Evolutionary conservation across 1,140 invertebrate species (phyloP).

Genomic region (Liolophura sinensis): DNA sequence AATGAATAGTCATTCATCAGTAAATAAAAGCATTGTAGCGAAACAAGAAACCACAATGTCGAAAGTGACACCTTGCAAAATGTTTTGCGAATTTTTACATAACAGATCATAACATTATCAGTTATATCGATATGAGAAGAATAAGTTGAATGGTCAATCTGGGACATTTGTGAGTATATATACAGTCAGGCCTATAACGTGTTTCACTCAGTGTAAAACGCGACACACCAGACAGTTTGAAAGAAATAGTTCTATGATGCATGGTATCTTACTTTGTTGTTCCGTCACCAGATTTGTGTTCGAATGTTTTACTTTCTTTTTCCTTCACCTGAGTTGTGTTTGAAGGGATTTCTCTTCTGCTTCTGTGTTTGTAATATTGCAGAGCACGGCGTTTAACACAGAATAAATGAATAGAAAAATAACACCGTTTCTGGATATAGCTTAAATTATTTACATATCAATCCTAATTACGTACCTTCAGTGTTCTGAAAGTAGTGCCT

Average conservation of each 20-base stretch:
- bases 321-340: no score
- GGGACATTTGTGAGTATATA: no score
- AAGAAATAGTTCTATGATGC: no score
- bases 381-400: no score
- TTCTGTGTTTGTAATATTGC: no score
- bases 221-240: no score
- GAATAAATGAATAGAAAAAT: not conserved
- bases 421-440: not conserved
- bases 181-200: no score
- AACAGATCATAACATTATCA: not conserved
- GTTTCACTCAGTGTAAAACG: not conserved
- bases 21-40: not conserved
- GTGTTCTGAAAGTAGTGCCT: constrained; percentile 57
- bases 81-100: not conserved
- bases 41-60: not conserved
- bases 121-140: not conserved
- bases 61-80: not conserved
- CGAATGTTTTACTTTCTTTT: no score
- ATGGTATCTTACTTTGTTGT: no score
- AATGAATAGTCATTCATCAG: not conserved
- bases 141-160: not conserved
- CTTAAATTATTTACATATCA: constrained; percentile 5
- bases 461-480: constrained; percentile 42
- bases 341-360: no score
- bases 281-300: no score